Conservation (phyloP, 2,888 invertebrate genomes). For the Thymelicus sylvestris region DNA sequence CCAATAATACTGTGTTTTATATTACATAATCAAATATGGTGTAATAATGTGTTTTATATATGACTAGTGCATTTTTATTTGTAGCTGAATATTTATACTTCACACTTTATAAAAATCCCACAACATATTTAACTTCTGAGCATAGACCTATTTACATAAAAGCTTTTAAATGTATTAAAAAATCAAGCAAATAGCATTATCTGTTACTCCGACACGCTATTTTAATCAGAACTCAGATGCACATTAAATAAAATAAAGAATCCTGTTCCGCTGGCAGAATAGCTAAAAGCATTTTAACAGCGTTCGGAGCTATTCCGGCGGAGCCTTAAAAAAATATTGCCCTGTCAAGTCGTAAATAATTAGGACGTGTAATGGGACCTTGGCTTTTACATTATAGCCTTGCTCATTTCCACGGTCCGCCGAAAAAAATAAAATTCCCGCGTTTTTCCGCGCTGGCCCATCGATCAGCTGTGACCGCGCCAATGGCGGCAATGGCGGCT, state of each 20-base stretch:
- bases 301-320: slow-evolving; percentile 33
- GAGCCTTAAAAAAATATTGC: slow-evolving; percentile 38
- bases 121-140: not conserved
- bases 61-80: no score
- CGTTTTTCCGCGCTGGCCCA: slow-evolving; percentile 48
- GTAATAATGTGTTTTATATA: no score
- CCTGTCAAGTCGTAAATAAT: slow-evolving; percentile 39
- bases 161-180: slow-evolving; percentile 35
- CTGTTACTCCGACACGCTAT: slow-evolving; percentile 34
- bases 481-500: slow-evolving; percentile 54
- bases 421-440: slow-evolving; percentile 37
- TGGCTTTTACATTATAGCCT: slow-evolving; percentile 37
- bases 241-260: slow-evolving; percentile 31
- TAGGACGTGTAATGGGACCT: slow-evolving; percentile 38
- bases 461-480: slow-evolving; percentile 64
- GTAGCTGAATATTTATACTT: no score
- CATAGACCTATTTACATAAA: slow-evolving; percentile 1
- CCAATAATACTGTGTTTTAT: no score
- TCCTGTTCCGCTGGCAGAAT: slow-evolving; percentile 36
- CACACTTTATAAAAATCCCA: not conserved
- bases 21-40: no score
- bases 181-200: slow-evolving; percentile 37
- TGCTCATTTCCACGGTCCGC: slow-evolving; percentile 34
- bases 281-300: slow-evolving; percentile 38
- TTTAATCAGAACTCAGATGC: slow-evolving; percentile 37